Percentiles rank a stretch among this genome's conserved stretches.
Conservation (phyloP, 1,140 invertebrate species). For the Elymnias hypermnestra region DNA sequence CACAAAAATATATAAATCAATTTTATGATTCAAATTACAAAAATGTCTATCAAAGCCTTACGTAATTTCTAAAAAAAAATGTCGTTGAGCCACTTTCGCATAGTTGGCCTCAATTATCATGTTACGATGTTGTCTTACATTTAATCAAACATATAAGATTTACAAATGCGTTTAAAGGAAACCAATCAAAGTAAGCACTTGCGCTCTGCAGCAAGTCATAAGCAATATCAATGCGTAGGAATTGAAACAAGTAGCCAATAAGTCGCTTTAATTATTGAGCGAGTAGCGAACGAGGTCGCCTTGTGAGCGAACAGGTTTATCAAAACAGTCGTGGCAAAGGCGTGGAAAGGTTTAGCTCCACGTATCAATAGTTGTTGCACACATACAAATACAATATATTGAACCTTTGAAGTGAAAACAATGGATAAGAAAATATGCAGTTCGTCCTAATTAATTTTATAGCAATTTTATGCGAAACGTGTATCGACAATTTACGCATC, state of each 20-base stretch:
- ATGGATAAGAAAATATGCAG: too few relatives aligned
- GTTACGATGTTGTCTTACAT: too few relatives aligned
- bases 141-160: too few relatives aligned
- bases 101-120: too few relatives aligned
- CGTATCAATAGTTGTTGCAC: conserved; percentile 5
- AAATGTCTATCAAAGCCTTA: too few relatives aligned
- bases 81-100: too few relatives aligned
- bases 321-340: conserved; percentile 39
- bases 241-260: conserved; percentile 62
- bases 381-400: neutral
- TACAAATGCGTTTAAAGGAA: neutral
- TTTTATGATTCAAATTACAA: too few relatives aligned
- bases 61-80: too few relatives aligned
- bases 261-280: conserved; percentile 63
- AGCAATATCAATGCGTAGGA: conserved; percentile 57
- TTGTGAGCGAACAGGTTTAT: conserved; percentile 66
- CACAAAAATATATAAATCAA: too few relatives aligned
- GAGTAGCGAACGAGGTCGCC: conserved; percentile 56
- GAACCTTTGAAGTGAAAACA: neutral
- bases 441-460: too few relatives aligned
- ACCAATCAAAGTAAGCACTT: conserved; percentile 16
- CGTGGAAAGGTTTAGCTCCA: conserved; percentile 30
- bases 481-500: too few relatives aligned
- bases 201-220: conserved; percentile 23
- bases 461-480: too few relatives aligned